Evolutionary conservation across 2,888 invertebrate genomes (phyloP).

Genomic region (Hemistola chrysoprasaria): DNA sequence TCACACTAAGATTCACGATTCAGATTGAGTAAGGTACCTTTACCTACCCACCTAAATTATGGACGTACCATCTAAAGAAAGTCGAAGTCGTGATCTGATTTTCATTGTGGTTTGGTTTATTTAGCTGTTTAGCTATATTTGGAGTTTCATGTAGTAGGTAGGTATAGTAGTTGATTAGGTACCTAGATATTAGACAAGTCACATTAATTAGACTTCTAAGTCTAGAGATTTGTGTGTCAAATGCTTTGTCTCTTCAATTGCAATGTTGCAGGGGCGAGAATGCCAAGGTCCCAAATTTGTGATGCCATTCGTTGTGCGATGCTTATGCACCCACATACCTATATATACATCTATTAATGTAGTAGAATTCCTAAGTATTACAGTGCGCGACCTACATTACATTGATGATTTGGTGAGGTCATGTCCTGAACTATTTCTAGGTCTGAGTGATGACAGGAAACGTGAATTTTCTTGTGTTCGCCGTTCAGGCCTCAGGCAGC

Average conservation of each 20-base stretch:
- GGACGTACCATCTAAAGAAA: constrained; percentile 20
- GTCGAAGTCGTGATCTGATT: constrained; percentile 13
- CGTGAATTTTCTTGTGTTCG: constrained; percentile 52
- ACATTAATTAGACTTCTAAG: no score
- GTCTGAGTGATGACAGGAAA: constrained; percentile 56
- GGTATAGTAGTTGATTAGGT: no score
- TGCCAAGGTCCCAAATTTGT: background rate
- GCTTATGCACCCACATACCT: no score
- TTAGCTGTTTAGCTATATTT: constrained; percentile 1
- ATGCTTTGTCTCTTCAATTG: no score
- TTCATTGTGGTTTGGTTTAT: constrained; percentile 2
- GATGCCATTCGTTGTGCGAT: constrained; percentile 4
- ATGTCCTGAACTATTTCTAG: constrained; percentile 48
- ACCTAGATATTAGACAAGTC: no score
- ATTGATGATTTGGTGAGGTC: constrained; percentile 55
- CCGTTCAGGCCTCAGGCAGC: constrained; percentile 28
- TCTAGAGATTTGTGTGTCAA: no score
- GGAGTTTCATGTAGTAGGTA: no score
- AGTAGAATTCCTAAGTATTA: constrained; percentile 7
- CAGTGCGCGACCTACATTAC: constrained; percentile 44
- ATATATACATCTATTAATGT: constrained; percentile 1
- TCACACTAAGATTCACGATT: constrained; percentile 27
- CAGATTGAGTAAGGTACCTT: constrained; percentile 23
- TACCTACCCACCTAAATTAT: constrained; percentile 19
- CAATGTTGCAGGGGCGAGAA: background rate